phyloP scores from a whole-genome alignment of 2,888 invertebrate genomes.

The Beris morrisii region DNA sequence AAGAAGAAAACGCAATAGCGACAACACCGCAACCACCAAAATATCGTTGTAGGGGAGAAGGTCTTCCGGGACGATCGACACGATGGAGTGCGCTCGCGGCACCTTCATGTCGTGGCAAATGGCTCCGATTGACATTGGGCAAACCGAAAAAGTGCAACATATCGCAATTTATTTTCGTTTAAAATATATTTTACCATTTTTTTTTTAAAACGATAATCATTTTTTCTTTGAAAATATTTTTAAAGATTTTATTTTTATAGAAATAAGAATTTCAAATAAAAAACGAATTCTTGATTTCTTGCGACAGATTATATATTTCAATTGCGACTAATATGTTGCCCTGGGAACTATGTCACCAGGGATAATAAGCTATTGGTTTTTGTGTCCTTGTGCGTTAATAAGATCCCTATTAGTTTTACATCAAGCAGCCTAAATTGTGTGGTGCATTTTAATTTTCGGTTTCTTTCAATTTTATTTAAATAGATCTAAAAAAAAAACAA shows the following conservation, averaged over 20 bases:
- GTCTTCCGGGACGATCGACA: slow-evolving; percentile 72
- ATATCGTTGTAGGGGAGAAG: slow-evolving; percentile 77
- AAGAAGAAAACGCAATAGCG: slow-evolving; percentile 35
- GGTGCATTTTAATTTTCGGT: too few species aligned
- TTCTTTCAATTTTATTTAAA: too few species aligned
- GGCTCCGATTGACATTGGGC: slow-evolving; percentile 66
- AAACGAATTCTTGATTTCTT: neutral
- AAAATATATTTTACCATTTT: slow-evolving; percentile 39
- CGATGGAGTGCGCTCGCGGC: slow-evolving; percentile 82
- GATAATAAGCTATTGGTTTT: slow-evolving; percentile 7
- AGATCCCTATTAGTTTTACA: too few species aligned
- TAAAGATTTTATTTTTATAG: neutral
- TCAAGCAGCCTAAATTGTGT: too few species aligned
- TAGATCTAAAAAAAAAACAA: slow-evolving; percentile 5
- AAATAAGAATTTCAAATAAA: slow-evolving; percentile 1
- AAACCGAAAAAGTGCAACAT: slow-evolving; percentile 55
- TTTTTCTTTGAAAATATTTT: neutral
- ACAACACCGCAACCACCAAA: slow-evolving; percentile 43
- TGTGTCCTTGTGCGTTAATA: slow-evolving; percentile 22
- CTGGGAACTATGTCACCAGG: too few species aligned
- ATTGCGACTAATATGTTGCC: neutral
- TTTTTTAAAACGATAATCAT: slow-evolving; percentile 2
- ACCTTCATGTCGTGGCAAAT: slow-evolving; percentile 88
- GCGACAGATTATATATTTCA: too few species aligned
- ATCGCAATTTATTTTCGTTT: slow-evolving; percentile 56